Evolutionary conservation across 2,888 invertebrate genomes (phyloP).

Genomic region (Spatulosminthurus flaviceps): DNA sequence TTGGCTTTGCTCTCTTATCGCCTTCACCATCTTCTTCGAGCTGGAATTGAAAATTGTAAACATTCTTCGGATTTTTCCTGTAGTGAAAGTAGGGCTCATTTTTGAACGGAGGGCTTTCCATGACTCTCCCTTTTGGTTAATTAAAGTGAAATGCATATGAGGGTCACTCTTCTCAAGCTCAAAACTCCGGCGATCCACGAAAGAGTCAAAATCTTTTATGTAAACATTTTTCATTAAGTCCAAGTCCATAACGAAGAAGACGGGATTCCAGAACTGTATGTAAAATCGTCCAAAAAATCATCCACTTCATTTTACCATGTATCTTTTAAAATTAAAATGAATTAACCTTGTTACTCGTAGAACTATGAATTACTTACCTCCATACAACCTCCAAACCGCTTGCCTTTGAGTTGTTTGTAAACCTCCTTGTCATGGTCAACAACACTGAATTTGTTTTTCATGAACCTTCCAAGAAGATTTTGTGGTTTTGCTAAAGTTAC

Average conservation of each 20-base stretch:
- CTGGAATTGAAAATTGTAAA: constrained; percentile 12
- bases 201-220: constrained; percentile 40
- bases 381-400: constrained; percentile 22
- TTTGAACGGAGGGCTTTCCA: constrained; percentile 26
- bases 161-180: constrained; percentile 32
- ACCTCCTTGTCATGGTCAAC: background rate
- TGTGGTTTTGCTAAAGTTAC: background rate
- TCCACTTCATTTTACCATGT: background rate
- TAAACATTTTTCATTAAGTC: constrained; percentile 30
- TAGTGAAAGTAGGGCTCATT: constrained; percentile 23
- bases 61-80: constrained; percentile 16
- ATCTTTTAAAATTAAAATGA: too few relatives aligned
- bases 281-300: background rate
- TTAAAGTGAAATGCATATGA: constrained; percentile 14
- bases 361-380: constrained; percentile 24
- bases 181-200: constrained; percentile 27
- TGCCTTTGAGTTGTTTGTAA: constrained; percentile 6
- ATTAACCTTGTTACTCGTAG: too few relatives aligned
- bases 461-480: background rate
- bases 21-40: background rate
- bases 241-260: constrained; percentile 34
- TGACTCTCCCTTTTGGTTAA: constrained; percentile 6
- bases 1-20: background rate
- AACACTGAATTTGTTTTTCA: background rate
- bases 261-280: constrained; percentile 16